Evolutionary conservation across 53 echinoderm and acorn worm species (phyloP).

Genomic region (Zoroaster sp.): DNA sequence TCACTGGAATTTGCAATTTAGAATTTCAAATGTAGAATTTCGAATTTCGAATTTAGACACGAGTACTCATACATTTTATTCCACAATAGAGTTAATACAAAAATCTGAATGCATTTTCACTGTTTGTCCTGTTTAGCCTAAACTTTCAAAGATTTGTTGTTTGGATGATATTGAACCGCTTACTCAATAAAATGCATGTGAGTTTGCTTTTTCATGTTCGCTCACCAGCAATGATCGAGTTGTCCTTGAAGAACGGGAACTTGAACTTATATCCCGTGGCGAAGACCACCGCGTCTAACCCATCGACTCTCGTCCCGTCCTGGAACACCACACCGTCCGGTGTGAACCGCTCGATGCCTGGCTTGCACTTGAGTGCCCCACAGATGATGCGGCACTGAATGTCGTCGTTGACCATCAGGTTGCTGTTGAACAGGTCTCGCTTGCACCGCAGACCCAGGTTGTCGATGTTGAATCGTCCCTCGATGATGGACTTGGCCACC

Average conservation of each 20-base stretch:
- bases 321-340: constrained; percentile 74
- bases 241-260: constrained; percentile 59
- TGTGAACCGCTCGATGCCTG: constrained; percentile 77
- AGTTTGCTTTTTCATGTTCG: background rate
- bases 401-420: constrained; percentile 85
- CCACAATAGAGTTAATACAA: too few species aligned
- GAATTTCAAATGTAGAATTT: too few species aligned
- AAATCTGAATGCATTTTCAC: too few species aligned
- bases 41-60: too few species aligned
- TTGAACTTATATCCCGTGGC: constrained; percentile 87
- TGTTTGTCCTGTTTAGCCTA: too few species aligned
- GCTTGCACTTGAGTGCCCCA: constrained; percentile 75
- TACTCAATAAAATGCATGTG: background rate
- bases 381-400: constrained; percentile 77
- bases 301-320: constrained; percentile 75
- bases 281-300: constrained; percentile 75
- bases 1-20: too few species aligned
- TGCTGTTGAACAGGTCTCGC: constrained; percentile 65
- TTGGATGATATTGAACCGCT: too few species aligned
- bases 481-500: constrained; percentile 44
- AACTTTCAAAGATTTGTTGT: too few species aligned
- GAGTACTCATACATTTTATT: too few species aligned
- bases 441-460: constrained; percentile 72
- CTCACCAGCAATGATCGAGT: constrained; percentile 27
- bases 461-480: constrained; percentile 63